These are phyloP conservation scores for Scyliorhinus canicula DNA, from an alignment of 2,797 vertebrate species.

Conservation along the genomic window DNA sequence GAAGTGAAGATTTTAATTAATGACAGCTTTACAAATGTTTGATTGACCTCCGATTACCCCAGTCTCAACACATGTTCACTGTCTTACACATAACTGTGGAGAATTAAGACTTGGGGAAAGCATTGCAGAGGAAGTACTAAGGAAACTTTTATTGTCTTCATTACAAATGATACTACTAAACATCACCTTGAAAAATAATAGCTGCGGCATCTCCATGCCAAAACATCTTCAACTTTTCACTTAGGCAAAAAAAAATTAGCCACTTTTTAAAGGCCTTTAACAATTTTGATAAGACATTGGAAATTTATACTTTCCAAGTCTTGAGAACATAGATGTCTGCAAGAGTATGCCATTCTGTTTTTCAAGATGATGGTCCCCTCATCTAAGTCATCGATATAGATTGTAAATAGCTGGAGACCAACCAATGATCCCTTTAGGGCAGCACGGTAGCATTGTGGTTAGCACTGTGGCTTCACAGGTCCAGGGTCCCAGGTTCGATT, in stretches of 20 bases:
- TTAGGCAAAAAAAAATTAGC: neutral
- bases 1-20: conserved; percentile 23
- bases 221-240: neutral
- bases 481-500: no score
- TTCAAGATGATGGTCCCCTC: no score
- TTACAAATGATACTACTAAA: neutral
- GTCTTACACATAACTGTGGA: neutral
- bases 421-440: neutral
- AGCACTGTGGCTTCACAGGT: no score
- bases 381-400: neutral
- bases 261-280: neutral
- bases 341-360: neutral
- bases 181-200: neutral
- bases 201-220: neutral
- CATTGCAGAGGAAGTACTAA: neutral
- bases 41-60: conserved; percentile 18
- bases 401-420: neutral
- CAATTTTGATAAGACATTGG: neutral
- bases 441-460: no score
- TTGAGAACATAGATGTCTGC: neutral
- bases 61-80: conserved; percentile 10
- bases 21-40: conserved; percentile 25
- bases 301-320: neutral
- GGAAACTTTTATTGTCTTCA: neutral
- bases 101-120: neutral